Conservation (phyloP, 2,888 invertebrate species). For the Miltochrista miniata region DNA sequence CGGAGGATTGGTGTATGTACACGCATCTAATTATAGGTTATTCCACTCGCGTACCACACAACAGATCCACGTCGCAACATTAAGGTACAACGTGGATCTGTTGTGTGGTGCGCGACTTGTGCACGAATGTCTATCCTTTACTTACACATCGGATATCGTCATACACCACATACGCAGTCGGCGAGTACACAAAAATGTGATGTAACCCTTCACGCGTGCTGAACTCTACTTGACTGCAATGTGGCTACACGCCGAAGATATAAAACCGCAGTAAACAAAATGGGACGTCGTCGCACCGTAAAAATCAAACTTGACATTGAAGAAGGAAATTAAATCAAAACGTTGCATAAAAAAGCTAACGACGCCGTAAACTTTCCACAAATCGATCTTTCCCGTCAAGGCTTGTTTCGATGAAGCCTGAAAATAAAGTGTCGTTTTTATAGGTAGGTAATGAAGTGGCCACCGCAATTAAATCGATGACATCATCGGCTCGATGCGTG, state of each 20-base stretch:
- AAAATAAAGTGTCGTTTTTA: conserved; percentile 61
- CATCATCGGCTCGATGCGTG: conserved; percentile 67
- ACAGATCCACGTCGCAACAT: conserved; percentile 75
- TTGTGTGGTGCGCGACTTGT: conserved; percentile 50
- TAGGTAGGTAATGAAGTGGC: conserved; percentile 69
- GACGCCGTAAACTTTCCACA: conserved; percentile 56
- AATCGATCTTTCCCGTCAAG: conserved; percentile 53
- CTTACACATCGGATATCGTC: conserved; percentile 46
- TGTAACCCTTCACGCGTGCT: conserved; percentile 61
- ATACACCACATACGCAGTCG: conserved; percentile 48
- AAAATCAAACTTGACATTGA: conserved; percentile 62
- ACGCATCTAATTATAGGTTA: conserved; percentile 82
- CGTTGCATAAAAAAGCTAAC: conserved; percentile 57
- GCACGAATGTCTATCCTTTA: conserved; percentile 67
- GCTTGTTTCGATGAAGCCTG: conserved; percentile 52
- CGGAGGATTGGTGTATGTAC: conserved; percentile 72
- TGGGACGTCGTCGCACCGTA: conserved; percentile 31
- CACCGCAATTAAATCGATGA: conserved; percentile 78
- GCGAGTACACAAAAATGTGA: conserved; percentile 55
- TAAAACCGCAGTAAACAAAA: conserved; percentile 44
- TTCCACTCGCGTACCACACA: conserved; percentile 77
- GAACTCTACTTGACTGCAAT: conserved; percentile 41
- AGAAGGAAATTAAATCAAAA: conserved; percentile 46
- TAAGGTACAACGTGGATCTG: conserved; percentile 25
- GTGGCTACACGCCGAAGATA: conserved; percentile 29